Evolutionary conservation across 2,888 invertebrate genomes (phyloP).

Genomic region (Drosophila multiciliata): DNA sequence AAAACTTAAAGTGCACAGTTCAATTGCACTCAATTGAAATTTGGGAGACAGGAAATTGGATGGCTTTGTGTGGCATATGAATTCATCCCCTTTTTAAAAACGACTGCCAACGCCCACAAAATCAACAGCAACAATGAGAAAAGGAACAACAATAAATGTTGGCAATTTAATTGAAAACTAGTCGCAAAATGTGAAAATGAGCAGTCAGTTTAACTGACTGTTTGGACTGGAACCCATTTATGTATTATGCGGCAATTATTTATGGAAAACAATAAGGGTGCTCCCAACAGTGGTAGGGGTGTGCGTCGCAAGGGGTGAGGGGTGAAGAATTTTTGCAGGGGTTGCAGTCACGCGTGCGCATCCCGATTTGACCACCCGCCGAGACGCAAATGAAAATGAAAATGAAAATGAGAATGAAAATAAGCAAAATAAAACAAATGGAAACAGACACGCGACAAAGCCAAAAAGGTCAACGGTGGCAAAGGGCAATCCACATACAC

Average conservation of each 20-base stretch:
- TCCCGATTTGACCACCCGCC: conserved; percentile 10
- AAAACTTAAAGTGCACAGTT: conserved; percentile 11
- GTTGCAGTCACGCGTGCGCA: conserved; percentile 14
- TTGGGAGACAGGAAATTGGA: not conserved
- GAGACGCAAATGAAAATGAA: conserved; percentile 3
- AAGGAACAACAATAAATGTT: conserved; percentile 1
- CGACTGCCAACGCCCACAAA: conserved; percentile 10
- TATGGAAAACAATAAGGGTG: conserved; percentile 15
- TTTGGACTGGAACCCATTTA: conserved; percentile 34
- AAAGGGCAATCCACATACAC: not conserved
- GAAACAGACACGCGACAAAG: conserved; percentile 9
- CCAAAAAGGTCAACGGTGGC: conserved; percentile 8
- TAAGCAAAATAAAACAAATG: not conserved
- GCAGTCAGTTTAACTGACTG: not conserved
- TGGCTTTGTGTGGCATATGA: not conserved
- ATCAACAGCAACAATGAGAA: not conserved
- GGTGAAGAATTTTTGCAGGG: not conserved
- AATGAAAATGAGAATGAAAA: not conserved
- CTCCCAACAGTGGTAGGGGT: not conserved
- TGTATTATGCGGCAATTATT: conserved; percentile 55
- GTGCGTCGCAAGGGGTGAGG: not conserved
- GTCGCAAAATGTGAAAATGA: conserved; percentile 2
- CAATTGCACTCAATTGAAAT: conserved; percentile 8
- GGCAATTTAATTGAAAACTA: conserved; percentile 10
- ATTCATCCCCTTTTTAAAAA: not conserved